Evolutionary conservation across 2,797 vertebrate species (phyloP), one percentile per base, ranked within the genome.

Genomic region (Silurus aristotelis): DNA sequence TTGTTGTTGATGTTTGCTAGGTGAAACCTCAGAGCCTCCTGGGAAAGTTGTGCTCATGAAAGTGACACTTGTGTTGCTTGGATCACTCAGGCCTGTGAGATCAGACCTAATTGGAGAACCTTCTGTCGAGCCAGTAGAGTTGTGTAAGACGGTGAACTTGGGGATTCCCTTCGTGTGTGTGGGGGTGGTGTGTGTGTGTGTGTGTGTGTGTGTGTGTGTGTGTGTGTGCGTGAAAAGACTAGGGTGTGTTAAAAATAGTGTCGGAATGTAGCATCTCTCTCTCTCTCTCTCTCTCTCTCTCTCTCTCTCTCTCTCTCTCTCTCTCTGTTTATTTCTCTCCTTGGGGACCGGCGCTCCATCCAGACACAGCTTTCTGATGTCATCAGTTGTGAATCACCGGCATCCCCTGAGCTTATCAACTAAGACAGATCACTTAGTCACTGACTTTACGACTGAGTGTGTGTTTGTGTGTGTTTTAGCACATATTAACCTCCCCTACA

Each of bases 401-500:
- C 66, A 84, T 89, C 81, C 82, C 82, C 81, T 56, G 46, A 85
- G 71, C 75, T 27, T 68, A 67, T 58, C 84, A 31, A 75, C 70
- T 55, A 22, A 77, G 83, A 89, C 85, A 43, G 83, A 80, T 52
- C 82, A 88, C 84, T 89, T 87, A 89, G 64, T 78, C 80, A 87
- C 83, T 31, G 0, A 63, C 46, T 75, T 52, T n/a, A 82, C 46
- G 84, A 70, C 14, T 38, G 66, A 25, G 82, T 38, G 72, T 71
- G 58, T 78, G 64, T 67, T 52, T 79, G 27, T 82, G 27, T 55
- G 82, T 64, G 72, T 67, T 78, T 84, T 85, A 87, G 91, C 84
- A 90, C 79, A 90, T 60, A 95, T 95, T 94, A 93, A 94, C 93
- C 83, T 67, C 38, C 81, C 38, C 87, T 70, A 56, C 80, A 89